Conservation (phyloP, 2,113 vertebrate genomes). For the Sander vitreus region DNA sequence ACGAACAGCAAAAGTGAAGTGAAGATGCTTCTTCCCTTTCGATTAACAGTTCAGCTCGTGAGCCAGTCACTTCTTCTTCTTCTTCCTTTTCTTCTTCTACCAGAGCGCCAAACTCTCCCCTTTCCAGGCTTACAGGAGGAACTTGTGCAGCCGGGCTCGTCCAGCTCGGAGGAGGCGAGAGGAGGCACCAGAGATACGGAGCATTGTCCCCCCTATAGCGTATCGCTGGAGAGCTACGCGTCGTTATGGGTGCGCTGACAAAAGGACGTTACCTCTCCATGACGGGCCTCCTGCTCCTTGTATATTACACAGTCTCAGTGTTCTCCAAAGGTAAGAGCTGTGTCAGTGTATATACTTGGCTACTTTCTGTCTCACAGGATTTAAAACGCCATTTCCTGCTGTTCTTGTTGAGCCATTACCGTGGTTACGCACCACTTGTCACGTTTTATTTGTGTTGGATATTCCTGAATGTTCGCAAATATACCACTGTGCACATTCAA, state of each 20-base stretch:
- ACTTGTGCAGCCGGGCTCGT: slow-evolving; percentile 29
- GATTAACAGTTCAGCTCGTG: slow-evolving; percentile 24
- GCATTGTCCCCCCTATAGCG: slow-evolving; percentile 26
- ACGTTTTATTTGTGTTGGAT: not conserved
- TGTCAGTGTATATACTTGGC: not conserved
- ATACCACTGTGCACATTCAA: not conserved
- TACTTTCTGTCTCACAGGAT: not conserved
- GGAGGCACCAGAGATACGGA: slow-evolving; percentile 46
- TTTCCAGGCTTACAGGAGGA: slow-evolving; percentile 43
- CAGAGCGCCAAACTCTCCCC: slow-evolving; percentile 16
- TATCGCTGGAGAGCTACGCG: slow-evolving; percentile 52
- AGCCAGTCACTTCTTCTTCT: slow-evolving; percentile 26
- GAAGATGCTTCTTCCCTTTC: slow-evolving; percentile 69
- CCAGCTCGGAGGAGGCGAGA: slow-evolving; percentile 42
- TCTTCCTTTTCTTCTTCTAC: not conserved
- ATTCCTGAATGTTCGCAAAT: not conserved
- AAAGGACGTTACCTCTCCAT: slow-evolving; percentile 69
- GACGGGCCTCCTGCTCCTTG: slow-evolving; percentile 72
- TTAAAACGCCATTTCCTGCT: not conserved
- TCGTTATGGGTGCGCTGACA: slow-evolving; percentile 71
- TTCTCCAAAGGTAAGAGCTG: slow-evolving; percentile 80
- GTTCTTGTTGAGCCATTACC: slow-evolving; percentile 22
- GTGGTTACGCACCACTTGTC: slow-evolving; percentile 48
- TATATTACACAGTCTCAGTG: slow-evolving; percentile 58
- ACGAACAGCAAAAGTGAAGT: slow-evolving; percentile 63